Percentiles rank a stretch among this genome's conserved stretches.
phyloP scores from a whole-genome alignment of 2,888 invertebrate genomes.

The Meiosimyza decipiens region DNA sequence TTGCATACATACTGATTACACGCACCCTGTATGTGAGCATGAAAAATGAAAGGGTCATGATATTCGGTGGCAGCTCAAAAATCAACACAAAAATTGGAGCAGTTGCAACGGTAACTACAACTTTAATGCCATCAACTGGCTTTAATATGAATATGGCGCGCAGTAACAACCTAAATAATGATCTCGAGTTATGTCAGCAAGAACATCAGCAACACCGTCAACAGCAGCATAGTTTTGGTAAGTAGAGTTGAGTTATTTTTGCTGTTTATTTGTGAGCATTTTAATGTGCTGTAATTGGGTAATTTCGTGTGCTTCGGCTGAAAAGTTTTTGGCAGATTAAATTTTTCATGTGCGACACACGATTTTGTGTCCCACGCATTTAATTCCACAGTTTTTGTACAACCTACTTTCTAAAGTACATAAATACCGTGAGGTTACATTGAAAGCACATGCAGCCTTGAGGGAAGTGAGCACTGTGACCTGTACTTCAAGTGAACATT shows the following conservation, averaged over 20 bases:
- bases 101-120: slow-evolving; percentile 39
- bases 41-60: slow-evolving; percentile 59
- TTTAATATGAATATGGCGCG: slow-evolving; percentile 47
- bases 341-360: too few relatives aligned
- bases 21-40: slow-evolving; percentile 63
- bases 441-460: too few relatives aligned
- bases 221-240: slow-evolving; percentile 39
- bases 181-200: slow-evolving; percentile 33
- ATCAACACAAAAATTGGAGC: slow-evolving; percentile 29
- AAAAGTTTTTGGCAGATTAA: too few relatives aligned
- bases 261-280: not conserved
- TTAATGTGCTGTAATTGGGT: too few relatives aligned
- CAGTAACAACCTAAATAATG: slow-evolving; percentile 39
- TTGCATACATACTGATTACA: slow-evolving; percentile 73
- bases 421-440: too few relatives aligned
- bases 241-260: not conserved
- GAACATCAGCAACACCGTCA: slow-evolving; percentile 30
- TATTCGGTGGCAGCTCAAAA: slow-evolving; percentile 41
- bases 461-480: too few relatives aligned
- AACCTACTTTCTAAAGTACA: too few relatives aligned
- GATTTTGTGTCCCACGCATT: too few relatives aligned
- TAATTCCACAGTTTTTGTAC: too few relatives aligned
- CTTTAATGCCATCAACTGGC: slow-evolving; percentile 38
- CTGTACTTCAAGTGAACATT: too few relatives aligned
- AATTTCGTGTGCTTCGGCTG: too few relatives aligned